Evolutionary conservation across 2,113 vertebrate genomes (phyloP), one percentile per base, ranked within the genome.

Genomic region (Coregonus clupeaformis): DNA sequence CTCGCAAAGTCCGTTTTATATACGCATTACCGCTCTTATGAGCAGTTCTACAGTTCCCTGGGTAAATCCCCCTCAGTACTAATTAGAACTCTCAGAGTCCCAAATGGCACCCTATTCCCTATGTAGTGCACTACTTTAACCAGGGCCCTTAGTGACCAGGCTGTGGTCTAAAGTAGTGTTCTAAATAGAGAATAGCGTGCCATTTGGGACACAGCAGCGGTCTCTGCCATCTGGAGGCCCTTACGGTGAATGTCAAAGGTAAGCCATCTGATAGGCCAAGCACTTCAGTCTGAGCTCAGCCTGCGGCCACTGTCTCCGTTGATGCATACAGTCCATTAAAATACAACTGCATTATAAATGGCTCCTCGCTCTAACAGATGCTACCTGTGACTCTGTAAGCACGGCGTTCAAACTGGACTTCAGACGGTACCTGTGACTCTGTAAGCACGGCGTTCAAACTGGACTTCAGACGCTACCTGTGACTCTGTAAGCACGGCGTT

Each of bases 221-320:
- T 12, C 9, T 47, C 45, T 0, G 20, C 66, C 62, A 59, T 66
- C 79, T 74, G 73, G 60, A 72, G 68, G 68, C 75, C n/a, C 67
- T 76, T 67, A 65, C 42, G 72, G 67, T 82, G 88, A 87, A 90
- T 87, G 82, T 82, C 83, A 87, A 72, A 80, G 77, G 77, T 79
- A 83, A 78, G 69, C 29, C 64, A 52, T 52, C 12, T 60, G 70
- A 77, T 66, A 74, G 74, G 78, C 74, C 60, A 3, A 73, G 69
- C 74, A 80, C 74, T 81, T 77, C 36, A 77, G 55, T 57, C 57
- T n/a, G 30, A 32, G 32, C 32, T 36, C 14, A 63, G 83, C 66
- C 80, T 24, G 74, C 47, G 68, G 72, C 75, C 29, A n/a, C 32
- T 24, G 25, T 73, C 76, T 76, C 67, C 72, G 82, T 52, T 82